Base-by-base conservation (phyloP, 2,797 vertebrate species). In the Cyclopterus lumpus region DNA sequence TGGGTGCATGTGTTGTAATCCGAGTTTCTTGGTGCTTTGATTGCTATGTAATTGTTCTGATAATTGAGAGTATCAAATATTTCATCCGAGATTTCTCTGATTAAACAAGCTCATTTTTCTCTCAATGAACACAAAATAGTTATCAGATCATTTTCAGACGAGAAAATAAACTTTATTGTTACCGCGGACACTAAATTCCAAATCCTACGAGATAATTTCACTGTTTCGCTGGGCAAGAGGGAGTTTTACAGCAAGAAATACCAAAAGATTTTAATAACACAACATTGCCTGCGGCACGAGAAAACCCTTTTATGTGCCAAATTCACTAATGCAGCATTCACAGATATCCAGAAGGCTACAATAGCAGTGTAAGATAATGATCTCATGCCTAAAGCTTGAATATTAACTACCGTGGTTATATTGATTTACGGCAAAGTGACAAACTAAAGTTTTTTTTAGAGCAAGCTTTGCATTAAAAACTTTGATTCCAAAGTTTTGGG, bases 361-460 rank as follows among this genome's bases (percentile, higher is more conserved):
- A 67, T 54, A 49, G 61, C 55, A 16, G 36, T 71, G 80, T 67
- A 26, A 67, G 74, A 82, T 83, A 77, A 85, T 87, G 73, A 86
- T 85, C 67, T 82, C 58, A 18, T 0, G 42, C 85, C 77, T 34
- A 1, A 62, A 85, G 89, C 82, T 55, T 75, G 73, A 88, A 85
- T 88, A 75, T 81, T 66, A 82, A 80, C 48, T n/a, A 22, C 59
- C 46, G 67, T 75, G 78, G 57, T 81, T 69, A 32, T 64, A 70
- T 80, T 81, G 71, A 30, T 77, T 58, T 77, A 61, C 53, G 54
- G 58, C 44, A 44, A 66, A 80, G 65, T 75, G 73, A 62, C 34
- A 79, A 83, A 82, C 67, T 73, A 68, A 73, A 66, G 26, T 82
- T 73, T 28, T n/a, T 28, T 75, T 54, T n/a, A 49, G 46, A 79